phyloP scores from a whole-genome alignment of 2,113 vertebrate genomes.

The Hippocampus mohnikei region DNA sequence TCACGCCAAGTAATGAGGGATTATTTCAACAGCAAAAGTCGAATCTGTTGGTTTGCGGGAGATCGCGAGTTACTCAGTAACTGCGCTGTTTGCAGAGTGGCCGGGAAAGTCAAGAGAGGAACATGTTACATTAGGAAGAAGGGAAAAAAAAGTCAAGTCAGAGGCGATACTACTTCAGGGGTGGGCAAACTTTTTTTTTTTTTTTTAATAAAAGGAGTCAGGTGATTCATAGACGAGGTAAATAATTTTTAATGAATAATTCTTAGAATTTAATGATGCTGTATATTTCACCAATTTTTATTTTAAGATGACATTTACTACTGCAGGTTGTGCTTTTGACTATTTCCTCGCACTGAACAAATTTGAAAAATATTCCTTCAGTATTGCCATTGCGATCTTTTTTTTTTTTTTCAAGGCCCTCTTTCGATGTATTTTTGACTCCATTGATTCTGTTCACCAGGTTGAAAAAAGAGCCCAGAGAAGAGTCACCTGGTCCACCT shows the following conservation, averaged over 20 bases:
- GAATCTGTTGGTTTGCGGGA: slow-evolving; percentile 51
- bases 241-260: too few relatives aligned
- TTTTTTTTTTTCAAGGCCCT: too few relatives aligned
- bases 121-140: not conserved
- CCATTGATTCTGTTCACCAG: slow-evolving; percentile 42
- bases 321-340: too few relatives aligned
- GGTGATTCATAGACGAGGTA: not conserved
- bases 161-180: not conserved
- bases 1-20: slow-evolving; percentile 34
- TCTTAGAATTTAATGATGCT: too few relatives aligned
- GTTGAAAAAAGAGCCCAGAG: slow-evolving; percentile 67
- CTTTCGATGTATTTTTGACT: not conserved
- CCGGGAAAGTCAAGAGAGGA: slow-evolving; percentile 23
- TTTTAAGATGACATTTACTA: too few relatives aligned
- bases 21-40: slow-evolving; percentile 33
- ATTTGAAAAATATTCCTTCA: too few relatives aligned
- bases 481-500: slow-evolving; percentile 79
- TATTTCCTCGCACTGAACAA: too few relatives aligned
- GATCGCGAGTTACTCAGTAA: slow-evolving; percentile 63
- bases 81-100: slow-evolving; percentile 50
- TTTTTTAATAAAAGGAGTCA: not conserved
- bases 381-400: too few relatives aligned
- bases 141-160: not conserved
- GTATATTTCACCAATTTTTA: too few relatives aligned
- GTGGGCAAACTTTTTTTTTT: not conserved